Base-by-base conservation (phyloP, 2,797 vertebrate species). In the Malurus splendens region DNA sequence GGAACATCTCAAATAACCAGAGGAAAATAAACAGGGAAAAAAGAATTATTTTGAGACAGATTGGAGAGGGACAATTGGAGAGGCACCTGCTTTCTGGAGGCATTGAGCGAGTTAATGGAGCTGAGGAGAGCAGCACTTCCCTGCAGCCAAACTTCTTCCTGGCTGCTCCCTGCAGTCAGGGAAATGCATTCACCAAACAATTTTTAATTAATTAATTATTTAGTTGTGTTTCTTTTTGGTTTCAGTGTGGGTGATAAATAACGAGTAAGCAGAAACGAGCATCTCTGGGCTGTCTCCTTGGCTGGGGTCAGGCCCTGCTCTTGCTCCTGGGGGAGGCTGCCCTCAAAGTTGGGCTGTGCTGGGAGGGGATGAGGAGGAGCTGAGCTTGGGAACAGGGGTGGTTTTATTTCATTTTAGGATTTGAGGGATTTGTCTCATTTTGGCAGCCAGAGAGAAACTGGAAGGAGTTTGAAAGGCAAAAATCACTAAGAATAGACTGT, bases 391-490 rank as follows among this genome's bases (percentile, higher is more conserved):
- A 39, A 73, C 13, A 55, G 33, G 18, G 23, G 27, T 20, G 7
- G 54, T 60, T 42, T 62, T 19, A 3, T 39, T 66, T 45, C 20
- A 4, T 44, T 76, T 51, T 45, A 13, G 5, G 3, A 5, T 42
- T 33, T 18, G 8, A 14, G 4, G n/a, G 24, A 39, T 14, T 65
- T 85, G 47, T 72, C 38, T 93, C 14, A 7, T 32, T 87, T 3
- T 24, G 42, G 51, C 41, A 57, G 44, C 22, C 77, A 64, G 55
- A 72, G 23, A 68, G 66, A 65, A 82, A 18, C 44, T 72, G 66
- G 66, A 66, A 83, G 48, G 77, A 39, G 75, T 75, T 32, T 50
- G 85, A 83, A 92, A 90, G 44, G 52, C 48, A 73, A 72, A 90
- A 89, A 25, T 77, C 18, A 7, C 67, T 76, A 38, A 64, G 81